phyloP scores from a whole-genome alignment of 1,140 invertebrate genomes.

The Diprion similis region DNA sequence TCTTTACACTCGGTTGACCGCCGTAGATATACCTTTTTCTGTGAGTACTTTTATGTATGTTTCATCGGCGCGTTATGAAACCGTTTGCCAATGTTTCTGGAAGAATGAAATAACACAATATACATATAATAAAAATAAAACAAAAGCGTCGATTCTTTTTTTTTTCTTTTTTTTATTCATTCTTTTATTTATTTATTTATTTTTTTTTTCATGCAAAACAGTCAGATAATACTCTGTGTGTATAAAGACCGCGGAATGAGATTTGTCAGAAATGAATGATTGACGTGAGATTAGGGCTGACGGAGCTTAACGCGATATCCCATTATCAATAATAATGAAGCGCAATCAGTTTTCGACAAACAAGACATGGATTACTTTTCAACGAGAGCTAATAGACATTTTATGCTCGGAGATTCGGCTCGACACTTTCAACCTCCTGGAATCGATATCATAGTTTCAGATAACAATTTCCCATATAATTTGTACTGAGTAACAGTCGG shows the following conservation, averaged over 20 bases:
- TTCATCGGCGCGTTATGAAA: no score
- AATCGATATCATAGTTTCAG: neutral
- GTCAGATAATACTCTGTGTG: neutral
- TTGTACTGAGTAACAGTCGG: neutral
- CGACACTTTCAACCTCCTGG: neutral
- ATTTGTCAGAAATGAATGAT: neutral
- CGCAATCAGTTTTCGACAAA: neutral
- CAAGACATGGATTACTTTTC: neutral
- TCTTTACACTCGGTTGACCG: no score
- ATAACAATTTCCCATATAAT: neutral
- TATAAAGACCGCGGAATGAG: neutral
- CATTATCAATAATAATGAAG: conserved; percentile 2
- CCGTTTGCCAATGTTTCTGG: no score
- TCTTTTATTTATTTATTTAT: no score
- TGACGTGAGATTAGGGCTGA: neutral
- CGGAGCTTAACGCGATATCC: neutral
- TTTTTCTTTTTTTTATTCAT: no score
- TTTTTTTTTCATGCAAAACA: neutral
- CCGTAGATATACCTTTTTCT: no score
- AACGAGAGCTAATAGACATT: neutral
- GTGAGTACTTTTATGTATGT: no score
- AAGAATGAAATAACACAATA: neutral
- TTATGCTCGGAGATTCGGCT: neutral
- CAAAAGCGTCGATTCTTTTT: no score
- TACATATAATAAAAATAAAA: neutral